Evolutionary conservation across 2,797 vertebrate species (phyloP).

Genomic region (Acanthiza pusilla): DNA sequence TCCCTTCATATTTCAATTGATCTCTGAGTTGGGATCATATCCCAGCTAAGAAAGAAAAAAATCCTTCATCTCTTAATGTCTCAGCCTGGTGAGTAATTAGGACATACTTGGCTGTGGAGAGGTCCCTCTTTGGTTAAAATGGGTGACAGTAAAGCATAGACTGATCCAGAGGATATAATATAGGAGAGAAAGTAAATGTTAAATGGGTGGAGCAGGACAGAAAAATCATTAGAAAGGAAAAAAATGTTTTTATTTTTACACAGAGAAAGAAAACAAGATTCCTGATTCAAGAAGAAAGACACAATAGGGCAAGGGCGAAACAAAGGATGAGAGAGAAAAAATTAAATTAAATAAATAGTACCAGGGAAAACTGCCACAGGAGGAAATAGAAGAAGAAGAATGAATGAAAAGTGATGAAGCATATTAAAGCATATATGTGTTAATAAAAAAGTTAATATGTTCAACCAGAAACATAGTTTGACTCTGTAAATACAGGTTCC

Average conservation of each 20-base stretch:
- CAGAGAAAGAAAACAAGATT: neutral
- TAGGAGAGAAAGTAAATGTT: neutral
- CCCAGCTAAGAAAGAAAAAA: neutral
- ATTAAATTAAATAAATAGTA: neutral
- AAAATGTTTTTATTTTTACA: neutral
- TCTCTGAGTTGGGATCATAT: neutral
- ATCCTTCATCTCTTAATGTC: neutral
- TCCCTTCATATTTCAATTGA: neutral
- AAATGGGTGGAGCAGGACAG: neutral
- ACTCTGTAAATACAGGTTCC: neutral
- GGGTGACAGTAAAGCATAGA: neutral
- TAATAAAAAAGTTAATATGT: neutral
- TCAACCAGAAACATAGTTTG: neutral
- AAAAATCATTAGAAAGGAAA: neutral
- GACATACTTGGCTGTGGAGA: neutral
- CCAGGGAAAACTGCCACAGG: neutral
- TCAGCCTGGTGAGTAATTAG: neutral
- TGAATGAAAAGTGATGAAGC: neutral
- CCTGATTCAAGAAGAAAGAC: neutral
- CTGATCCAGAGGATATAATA: neutral
- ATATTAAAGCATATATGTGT: neutral
- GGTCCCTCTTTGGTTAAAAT: neutral
- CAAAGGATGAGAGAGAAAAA: neutral
- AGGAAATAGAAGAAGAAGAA: neutral
- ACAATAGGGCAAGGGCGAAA: neutral